These are phyloP conservation scores for Chelidonichthys spinosus DNA, from an alignment of 2,797 vertebrate genomes.

Conservation along the genomic window DNA sequence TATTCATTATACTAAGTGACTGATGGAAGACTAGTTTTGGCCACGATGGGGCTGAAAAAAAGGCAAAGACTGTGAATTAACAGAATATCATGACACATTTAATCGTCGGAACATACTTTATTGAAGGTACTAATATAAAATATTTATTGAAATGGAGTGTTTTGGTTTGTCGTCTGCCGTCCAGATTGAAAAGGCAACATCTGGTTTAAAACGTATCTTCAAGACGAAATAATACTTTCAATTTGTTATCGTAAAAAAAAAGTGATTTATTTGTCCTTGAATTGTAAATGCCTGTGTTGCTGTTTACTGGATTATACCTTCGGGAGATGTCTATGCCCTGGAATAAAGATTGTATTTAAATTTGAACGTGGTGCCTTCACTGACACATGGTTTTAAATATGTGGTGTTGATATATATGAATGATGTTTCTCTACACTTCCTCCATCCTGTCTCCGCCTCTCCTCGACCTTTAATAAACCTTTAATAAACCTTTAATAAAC, in stretches of 20 bases:
- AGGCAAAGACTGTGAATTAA: constrained; percentile 53
- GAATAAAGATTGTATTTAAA: constrained; percentile 83
- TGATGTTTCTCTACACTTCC: constrained; percentile 21
- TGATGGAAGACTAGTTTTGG: constrained; percentile 14
- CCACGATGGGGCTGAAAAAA: not conserved
- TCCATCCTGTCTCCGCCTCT: constrained; percentile 18
- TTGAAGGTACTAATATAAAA: constrained; percentile 34
- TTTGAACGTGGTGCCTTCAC: constrained; percentile 42
- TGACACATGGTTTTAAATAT: not conserved
- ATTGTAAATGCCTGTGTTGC: constrained; percentile 81
- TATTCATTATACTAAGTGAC: constrained; percentile 18
- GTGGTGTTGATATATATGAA: not conserved
- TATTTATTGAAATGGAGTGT: constrained; percentile 29
- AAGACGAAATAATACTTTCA: constrained; percentile 58
- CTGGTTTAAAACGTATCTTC: constrained; percentile 51
- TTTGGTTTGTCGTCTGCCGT: constrained; percentile 48
- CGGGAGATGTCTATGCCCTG: constrained; percentile 76
- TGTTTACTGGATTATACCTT: constrained; percentile 82
- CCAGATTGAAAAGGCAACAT: constrained; percentile 43
- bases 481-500: constrained; percentile 26
- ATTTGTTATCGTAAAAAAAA: constrained; percentile 73
- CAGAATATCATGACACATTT: constrained; percentile 13
- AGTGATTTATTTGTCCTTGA: constrained; percentile 82
- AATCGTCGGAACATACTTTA: constrained; percentile 18
- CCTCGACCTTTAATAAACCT: constrained; percentile 58